These are phyloP conservation scores for Australoheros scitulus DNA, from an alignment of 2,113 vertebrate genomes.

Conservation along the genomic window DNA sequence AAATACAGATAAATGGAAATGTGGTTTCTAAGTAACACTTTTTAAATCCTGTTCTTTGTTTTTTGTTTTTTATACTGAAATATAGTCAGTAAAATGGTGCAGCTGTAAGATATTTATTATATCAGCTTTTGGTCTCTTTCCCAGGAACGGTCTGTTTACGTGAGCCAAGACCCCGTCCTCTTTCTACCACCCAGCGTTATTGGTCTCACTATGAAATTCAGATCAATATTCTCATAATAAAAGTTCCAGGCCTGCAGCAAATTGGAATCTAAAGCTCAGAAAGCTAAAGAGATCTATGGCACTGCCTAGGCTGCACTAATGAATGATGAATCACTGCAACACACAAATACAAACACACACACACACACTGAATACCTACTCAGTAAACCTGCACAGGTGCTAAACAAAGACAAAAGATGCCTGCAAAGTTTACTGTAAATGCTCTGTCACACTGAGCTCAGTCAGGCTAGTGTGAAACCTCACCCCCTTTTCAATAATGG, in stretches of 20 bases:
- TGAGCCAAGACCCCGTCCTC: conserved; percentile 40
- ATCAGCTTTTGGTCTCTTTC: conserved; percentile 43
- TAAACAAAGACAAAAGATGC: neutral
- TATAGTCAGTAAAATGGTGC: conserved; percentile 11
- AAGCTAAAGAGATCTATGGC: conserved; percentile 51
- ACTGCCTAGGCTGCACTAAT: conserved; percentile 47
- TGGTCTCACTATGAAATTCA: conserved; percentile 67
- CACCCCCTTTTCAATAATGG: conserved; percentile 57
- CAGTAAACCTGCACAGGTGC: conserved; percentile 20
- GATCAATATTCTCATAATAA: conserved; percentile 73
- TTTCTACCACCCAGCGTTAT: conserved; percentile 46
- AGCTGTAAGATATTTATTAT: conserved; percentile 45
- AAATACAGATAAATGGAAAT: neutral
- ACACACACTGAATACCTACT: neutral
- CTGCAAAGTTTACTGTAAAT: neutral
- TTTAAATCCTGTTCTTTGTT: neutral
- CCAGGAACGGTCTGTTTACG: conserved; percentile 35
- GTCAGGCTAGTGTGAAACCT: conserved; percentile 49
- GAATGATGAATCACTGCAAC: conserved; percentile 65
- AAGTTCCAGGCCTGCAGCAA: conserved; percentile 66
- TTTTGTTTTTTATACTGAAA: neutral
- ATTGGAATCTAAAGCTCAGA: conserved; percentile 62
- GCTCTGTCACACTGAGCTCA: conserved; percentile 12
- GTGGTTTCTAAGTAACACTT: neutral
- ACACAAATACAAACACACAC: neutral